phyloP scores from a whole-genome alignment of 2,888 invertebrate species.

The Thymelicus acteon region DNA sequence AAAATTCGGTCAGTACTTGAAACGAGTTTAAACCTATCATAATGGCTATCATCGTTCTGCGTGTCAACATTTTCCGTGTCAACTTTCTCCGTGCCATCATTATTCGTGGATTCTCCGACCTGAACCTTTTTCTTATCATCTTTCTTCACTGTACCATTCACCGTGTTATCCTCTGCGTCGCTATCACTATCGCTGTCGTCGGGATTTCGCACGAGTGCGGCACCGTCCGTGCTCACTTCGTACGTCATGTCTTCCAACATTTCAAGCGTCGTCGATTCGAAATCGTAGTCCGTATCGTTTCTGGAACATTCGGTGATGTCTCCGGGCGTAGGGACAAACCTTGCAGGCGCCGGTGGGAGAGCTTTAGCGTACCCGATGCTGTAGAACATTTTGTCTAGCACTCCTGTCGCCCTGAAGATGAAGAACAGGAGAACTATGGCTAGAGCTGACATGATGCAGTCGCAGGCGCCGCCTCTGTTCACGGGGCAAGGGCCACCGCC shows the following conservation, averaged over 20 bases:
- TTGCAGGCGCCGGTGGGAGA: slow-evolving; percentile 42
- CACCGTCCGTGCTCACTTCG: not conserved
- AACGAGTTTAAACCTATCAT: too few relatives aligned
- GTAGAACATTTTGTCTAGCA: slow-evolving; percentile 69
- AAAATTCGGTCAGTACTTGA: too few relatives aligned
- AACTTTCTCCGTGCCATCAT: too few relatives aligned
- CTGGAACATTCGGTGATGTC: slow-evolving; percentile 66
- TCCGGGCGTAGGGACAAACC: slow-evolving; percentile 62
- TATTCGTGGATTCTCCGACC: too few relatives aligned
- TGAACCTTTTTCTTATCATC: too few relatives aligned
- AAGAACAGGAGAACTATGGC: slow-evolving; percentile 64
- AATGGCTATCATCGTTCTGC: not conserved
- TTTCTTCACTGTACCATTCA: too few relatives aligned
- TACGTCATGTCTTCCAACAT: slow-evolving; percentile 14
- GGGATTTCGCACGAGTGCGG: too few relatives aligned
- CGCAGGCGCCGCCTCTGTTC: slow-evolving; percentile 65
- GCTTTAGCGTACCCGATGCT: slow-evolving; percentile 67
- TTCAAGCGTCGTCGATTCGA: slow-evolving; percentile 1
- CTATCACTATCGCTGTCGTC: too few relatives aligned
- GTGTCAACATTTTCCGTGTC: too few relatives aligned
- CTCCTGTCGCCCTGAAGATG: slow-evolving; percentile 67
- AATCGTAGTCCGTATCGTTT: slow-evolving; percentile 51
- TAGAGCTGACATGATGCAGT: slow-evolving; percentile 66
- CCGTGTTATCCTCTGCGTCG: too few relatives aligned
- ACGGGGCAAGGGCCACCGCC: slow-evolving; percentile 69